A percentile compares a stretch with the other conserved stretches of the same genome.
These are phyloP conservation scores for Clarias gariepinus DNA, from an alignment of 2,113 vertebrate genomes.

Conservation along the genomic window DNA sequence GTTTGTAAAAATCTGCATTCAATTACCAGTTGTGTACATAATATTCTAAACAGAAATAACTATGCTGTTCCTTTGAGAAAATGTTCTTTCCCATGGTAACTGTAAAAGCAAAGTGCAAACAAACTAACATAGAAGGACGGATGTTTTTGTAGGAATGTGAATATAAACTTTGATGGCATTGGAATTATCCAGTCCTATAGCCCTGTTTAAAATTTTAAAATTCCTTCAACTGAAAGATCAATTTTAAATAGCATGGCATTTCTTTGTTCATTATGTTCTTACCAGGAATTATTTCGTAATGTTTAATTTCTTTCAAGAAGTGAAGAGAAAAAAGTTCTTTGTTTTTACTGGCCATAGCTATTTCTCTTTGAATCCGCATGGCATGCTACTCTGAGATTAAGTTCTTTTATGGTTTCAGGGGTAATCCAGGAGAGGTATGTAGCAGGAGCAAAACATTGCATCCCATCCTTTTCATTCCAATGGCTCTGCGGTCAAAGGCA, in stretches of 20 bases:
- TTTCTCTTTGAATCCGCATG: conserved; percentile 28
- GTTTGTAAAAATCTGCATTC: background rate
- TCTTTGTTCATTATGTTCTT: background rate
- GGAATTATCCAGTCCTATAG: background rate
- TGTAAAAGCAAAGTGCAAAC: background rate
- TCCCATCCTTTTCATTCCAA: conserved; percentile 56
- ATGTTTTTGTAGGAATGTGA: background rate
- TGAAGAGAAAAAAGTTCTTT: conserved; percentile 1
- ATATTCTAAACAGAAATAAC: conserved; percentile 3
- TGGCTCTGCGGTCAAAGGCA: conserved; percentile 51
- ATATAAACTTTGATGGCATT: conserved; percentile 2
- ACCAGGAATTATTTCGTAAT: conserved; percentile 8
- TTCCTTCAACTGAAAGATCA: background rate
- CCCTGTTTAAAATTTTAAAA: background rate
- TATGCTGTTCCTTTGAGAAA: background rate
- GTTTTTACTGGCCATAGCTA: conserved; percentile 35
- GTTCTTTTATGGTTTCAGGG: conserved; percentile 30
- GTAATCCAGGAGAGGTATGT: conserved; percentile 55
- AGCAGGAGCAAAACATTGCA: conserved; percentile 38
- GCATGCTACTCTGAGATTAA: conserved; percentile 1
- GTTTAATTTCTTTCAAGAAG: conserved; percentile 8
- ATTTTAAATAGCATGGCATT: background rate
- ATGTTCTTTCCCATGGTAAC: conserved; percentile 27
- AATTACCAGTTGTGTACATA: background rate
- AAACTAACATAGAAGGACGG: background rate